Evolutionary conservation across 1,140 invertebrate genomes (phyloP), one percentile per base, ranked within the genome.

Genomic region (Brachionus rubens): DNA sequence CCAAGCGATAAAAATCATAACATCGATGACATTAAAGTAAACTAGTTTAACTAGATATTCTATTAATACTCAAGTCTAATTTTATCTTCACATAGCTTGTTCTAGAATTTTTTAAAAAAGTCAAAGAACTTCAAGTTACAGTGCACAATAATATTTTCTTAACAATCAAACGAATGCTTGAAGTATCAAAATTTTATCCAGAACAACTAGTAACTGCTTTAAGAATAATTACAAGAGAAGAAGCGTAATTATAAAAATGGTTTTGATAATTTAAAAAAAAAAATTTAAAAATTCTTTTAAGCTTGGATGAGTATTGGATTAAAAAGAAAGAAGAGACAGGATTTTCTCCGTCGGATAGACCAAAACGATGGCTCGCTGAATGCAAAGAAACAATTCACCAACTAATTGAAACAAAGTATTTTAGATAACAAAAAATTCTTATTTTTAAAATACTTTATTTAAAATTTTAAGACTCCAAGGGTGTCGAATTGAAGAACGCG

Each of bases 241-340:
- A 75, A 75, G 48, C 40, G 72, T 70, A 33, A 48, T 21, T 47
- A 7, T n/a, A 3, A n/a, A 28, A 10, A 46, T n/a, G n/a, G n/a
- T n/a, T n/a, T n/a, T n/a, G n/a, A n/a, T n/a, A 16, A 30, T 33
- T 33, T 1, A 14, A 24, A 4, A 67, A 36, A 28, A 28, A 47
- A 21, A 30, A n/a, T 40, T 3, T 48, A 36, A 19, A 48, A 48
- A 2, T 48, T 47, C 1, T 50, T 70, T 30, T 48, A 12, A 70
- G 65, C 10, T 30, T 75, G 12, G 72, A 75, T 19, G 48, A 54
- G 3, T 75, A 33, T 47, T 75, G 72, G 72, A 26, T 26, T 6
- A 54, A 56, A 59, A 75, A 75, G 48, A 75, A 75, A 33, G 36
- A 75, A 47, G 48, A 54, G 30, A 75, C 50, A 14, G 72, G 72